These are phyloP conservation scores for Crax fasciolata DNA, from an alignment of 2,797 vertebrate genomes.

Conservation along the genomic window DNA sequence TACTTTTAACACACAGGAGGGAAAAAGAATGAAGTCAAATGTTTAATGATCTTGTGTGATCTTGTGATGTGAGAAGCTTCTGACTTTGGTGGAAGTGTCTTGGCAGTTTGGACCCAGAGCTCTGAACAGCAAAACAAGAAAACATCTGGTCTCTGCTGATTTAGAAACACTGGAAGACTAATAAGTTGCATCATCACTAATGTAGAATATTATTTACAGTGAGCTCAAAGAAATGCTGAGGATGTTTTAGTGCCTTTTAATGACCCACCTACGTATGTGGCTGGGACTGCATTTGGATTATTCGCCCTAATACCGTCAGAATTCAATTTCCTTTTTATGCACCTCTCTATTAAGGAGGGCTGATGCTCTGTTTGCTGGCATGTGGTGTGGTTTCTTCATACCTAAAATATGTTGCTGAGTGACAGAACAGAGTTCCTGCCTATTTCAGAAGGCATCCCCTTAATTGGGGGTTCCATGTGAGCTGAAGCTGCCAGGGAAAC, in stretches of 20 bases:
- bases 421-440: not conserved
- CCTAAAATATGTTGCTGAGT: not conserved
- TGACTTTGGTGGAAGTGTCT: not conserved
- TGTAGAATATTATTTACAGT: not conserved
- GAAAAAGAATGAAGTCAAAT: not conserved
- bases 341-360: slow-evolving; percentile 6
- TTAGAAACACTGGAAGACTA: slow-evolving; percentile 8
- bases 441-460: not conserved
- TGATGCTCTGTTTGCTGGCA: not conserved
- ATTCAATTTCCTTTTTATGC: not conserved
- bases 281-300: not conserved
- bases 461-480: slow-evolving; percentile 7
- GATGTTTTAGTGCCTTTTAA: not conserved
- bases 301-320: not conserved
- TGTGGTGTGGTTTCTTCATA: not conserved
- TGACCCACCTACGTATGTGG: not conserved
- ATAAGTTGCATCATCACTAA: slow-evolving; percentile 18
- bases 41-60: fast-evolving
- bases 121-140: slow-evolving; percentile 40
- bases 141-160: slow-evolving; percentile 39
- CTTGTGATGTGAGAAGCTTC: not conserved
- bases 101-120: not conserved
- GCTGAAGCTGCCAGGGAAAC: not conserved
- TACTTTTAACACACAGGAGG: not conserved
- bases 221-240: not conserved